Percentiles rank a stretch among this genome's conserved stretches.
Evolutionary conservation across 2,797 vertebrate genomes (phyloP).

Genomic region (Sebastes miniatus): DNA sequence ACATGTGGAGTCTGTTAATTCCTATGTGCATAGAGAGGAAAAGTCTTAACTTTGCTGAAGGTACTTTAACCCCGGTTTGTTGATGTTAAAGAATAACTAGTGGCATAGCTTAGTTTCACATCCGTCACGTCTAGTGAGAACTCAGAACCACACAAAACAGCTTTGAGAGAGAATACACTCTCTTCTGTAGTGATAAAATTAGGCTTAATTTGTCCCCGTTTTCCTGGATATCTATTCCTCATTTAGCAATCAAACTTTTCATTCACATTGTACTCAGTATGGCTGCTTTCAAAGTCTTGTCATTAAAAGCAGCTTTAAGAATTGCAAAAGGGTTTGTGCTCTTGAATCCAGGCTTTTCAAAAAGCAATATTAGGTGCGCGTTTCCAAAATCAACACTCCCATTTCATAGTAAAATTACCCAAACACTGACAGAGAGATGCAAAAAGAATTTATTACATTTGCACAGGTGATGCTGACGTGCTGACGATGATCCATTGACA

Average conservation of each 20-base stretch:
- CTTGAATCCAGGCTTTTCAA: background rate
- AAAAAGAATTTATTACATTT: background rate
- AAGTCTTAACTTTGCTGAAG: background rate
- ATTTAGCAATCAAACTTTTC: background rate
- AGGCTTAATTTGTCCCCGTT: background rate
- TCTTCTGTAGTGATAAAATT: background rate
- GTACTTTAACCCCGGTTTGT: background rate
- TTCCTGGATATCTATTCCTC: background rate
- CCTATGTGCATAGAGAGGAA: background rate
- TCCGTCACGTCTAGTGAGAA: background rate
- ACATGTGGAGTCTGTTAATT: background rate
- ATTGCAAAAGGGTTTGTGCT: background rate
- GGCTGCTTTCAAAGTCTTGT: background rate
- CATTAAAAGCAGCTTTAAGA: background rate
- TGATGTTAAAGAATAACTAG: constrained; percentile 29
- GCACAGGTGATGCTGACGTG: background rate
- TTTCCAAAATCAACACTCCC: background rate
- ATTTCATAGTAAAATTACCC: background rate
- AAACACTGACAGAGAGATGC: background rate
- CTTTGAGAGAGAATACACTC: background rate
- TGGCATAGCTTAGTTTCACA: background rate
- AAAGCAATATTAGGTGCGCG: background rate
- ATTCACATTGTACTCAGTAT: background rate
- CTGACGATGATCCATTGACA: background rate
- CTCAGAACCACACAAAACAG: background rate